These are phyloP conservation scores for Mellilla xanthometata DNA, from an alignment of 2,888 invertebrate genomes.

Conservation along the genomic window DNA sequence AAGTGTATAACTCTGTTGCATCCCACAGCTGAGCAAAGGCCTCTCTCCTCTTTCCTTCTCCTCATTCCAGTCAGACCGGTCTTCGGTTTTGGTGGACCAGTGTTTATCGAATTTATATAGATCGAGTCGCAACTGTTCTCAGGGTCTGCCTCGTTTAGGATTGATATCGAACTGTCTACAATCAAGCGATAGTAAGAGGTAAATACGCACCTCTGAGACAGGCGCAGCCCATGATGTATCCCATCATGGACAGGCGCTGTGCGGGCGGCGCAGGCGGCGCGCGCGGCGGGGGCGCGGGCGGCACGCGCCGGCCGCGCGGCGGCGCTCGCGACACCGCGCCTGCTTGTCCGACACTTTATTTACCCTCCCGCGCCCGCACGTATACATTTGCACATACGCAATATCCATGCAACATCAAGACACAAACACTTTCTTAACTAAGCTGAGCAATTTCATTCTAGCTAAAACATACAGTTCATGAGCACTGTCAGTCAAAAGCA, in stretches of 20 bases:
- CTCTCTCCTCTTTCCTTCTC: too few relatives aligned
- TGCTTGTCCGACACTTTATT: conserved; percentile 56
- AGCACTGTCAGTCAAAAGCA: too few relatives aligned
- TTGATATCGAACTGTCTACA: too few relatives aligned
- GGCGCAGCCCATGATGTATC: conserved; percentile 96
- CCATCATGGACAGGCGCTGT: conserved; percentile 88
- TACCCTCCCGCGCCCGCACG: conserved; percentile 53
- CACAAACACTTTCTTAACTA: neutral
- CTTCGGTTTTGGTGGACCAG: too few relatives aligned
- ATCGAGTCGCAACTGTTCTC: too few relatives aligned
- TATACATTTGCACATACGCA: conserved; percentile 20
- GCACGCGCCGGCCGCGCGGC: conserved; percentile 70
- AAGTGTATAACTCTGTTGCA: too few relatives aligned
- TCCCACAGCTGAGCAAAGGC: too few relatives aligned
- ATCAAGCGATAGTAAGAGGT: too few relatives aligned
- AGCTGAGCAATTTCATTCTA: neutral
- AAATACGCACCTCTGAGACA: conserved; percentile 89
- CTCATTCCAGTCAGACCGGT: too few relatives aligned
- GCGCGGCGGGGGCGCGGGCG: conserved; percentile 69
- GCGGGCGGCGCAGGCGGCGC: conserved; percentile 58
- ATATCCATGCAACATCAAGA: conserved; percentile 7
- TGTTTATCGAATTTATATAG: too few relatives aligned
- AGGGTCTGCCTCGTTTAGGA: too few relatives aligned
- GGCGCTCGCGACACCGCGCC: conserved; percentile 66
- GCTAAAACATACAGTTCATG: too few relatives aligned